Base-by-base conservation (phyloP, 2,888 invertebrate species). In the Choristoneura rosaceana region DNA sequence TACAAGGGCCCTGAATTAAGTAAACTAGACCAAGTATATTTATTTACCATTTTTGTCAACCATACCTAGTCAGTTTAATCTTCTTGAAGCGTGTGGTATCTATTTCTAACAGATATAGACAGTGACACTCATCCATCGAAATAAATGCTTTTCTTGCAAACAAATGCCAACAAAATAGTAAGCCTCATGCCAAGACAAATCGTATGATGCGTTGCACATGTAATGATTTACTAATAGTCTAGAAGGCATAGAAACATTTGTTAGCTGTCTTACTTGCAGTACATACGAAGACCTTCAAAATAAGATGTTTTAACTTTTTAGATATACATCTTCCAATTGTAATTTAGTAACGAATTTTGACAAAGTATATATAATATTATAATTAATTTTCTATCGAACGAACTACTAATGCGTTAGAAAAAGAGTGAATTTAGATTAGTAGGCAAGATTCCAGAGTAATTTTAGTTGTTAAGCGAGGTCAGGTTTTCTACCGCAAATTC, bases 61-160 rank as follows among this genome's bases (percentile, higher is more conserved):
- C 14, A 47, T 5, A 5, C n/a, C n/a, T 47, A 43, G 12, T 43
- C 10, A 43, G 43, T 47, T 47, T n/a, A 4, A 47, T n/a, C 4
- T 7, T 14, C 50, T 60, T 65, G 50, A 50, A 33, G 65, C 55
- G 43, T 15, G 52, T 45, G 4, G 17, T 70, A 45, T 63, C 15
- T 12, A 43, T 50, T 33, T 41, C 14, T 43, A 43, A 10, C 15
- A 15, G 61, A 71, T 62, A 65, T 10, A 55, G 55, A 65, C 15
- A 52, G 63, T 38, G 52, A 71, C 25, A 47, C 43, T 38, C 25
- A 15, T 58, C 14, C 17, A 52, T 52, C 17, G 12, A 67, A 68
- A 52, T 71, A 71, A 71, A 71, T 71, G 71, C 71, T 63, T 67
- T 71, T 45, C 58, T 45, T 15, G 67, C 62, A 58, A 52, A 60